Conservation (phyloP, 2,888 invertebrate species). For the Nymphalis polychloros region DNA sequence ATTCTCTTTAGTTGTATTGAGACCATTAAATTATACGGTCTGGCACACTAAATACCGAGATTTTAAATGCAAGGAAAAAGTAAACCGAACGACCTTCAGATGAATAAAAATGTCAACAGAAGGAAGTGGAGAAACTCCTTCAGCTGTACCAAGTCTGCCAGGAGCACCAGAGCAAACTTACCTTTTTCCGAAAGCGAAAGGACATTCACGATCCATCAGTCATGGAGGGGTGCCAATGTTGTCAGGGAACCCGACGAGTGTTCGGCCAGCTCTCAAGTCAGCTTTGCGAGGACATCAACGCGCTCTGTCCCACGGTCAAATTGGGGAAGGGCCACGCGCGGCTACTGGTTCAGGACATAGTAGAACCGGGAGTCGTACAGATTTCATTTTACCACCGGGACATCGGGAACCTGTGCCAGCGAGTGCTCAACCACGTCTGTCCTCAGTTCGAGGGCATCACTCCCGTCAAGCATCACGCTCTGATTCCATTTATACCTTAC, state of each 20-base stretch:
- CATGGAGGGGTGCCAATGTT: constrained; percentile 87
- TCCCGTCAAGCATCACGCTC: constrained; percentile 94
- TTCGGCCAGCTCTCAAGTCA: constrained; percentile 88
- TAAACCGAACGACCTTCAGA: constrained; percentile 72
- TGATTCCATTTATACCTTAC: constrained; percentile 93
- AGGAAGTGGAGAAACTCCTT: constrained; percentile 83
- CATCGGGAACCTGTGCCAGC: constrained; percentile 85
- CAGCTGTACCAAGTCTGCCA: constrained; percentile 74
- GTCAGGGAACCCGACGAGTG: constrained; percentile 67
- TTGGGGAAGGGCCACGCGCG: constrained; percentile 81
- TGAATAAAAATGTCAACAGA: constrained; percentile 86
- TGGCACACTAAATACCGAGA: constrained; percentile 50
- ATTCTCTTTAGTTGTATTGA: constrained; percentile 51
- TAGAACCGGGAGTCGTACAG: constrained; percentile 92
- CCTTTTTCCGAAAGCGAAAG: constrained; percentile 79
- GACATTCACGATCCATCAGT: constrained; percentile 91
- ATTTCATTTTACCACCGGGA: constrained; percentile 93
- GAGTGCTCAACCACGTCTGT: constrained; percentile 73
- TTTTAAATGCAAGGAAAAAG: constrained; percentile 77
- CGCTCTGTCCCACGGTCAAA: constrained; percentile 93
- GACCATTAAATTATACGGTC: constrained; percentile 49
- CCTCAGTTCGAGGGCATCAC: constrained; percentile 82
- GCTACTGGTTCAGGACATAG: constrained; percentile 85
- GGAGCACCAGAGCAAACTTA: constrained; percentile 80
- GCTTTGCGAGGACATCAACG: constrained; percentile 89